A percentile compares a stretch with the other conserved stretches of the same genome.
These are phyloP conservation scores for Sarcophilus harrisii DNA, from an alignment of 2,797 vertebrate genomes.

Conservation along the genomic window DNA sequence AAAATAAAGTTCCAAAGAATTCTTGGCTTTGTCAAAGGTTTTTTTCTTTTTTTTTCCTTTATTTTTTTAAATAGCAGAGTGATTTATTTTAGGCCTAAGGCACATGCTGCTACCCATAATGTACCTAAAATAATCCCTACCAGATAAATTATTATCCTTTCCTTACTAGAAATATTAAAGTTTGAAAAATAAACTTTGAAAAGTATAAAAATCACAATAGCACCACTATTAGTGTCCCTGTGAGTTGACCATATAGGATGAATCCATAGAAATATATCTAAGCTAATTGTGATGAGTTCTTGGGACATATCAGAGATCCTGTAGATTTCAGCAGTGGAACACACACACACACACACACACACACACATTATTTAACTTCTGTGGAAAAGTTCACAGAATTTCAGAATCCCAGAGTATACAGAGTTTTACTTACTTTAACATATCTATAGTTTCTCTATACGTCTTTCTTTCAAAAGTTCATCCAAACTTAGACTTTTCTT, in stretches of 20 bases:
- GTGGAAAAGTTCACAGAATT: background rate
- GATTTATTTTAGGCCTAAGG: background rate
- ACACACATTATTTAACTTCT: background rate
- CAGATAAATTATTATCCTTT: background rate
- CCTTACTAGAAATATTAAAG: background rate
- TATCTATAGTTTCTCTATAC: too few relatives aligned
- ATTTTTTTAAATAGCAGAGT: background rate
- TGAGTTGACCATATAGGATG: background rate
- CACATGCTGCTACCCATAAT: background rate
- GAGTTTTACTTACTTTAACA: too few relatives aligned
- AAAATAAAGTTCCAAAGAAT: too few relatives aligned
- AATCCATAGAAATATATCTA: constrained; percentile 1
- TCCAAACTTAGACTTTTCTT: too few relatives aligned
- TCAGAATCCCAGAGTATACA: too few relatives aligned
- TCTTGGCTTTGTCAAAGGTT: too few relatives aligned
- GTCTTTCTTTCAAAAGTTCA: too few relatives aligned
- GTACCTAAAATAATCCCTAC: background rate
- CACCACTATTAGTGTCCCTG: background rate
- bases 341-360: background rate
- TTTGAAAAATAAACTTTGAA: constrained; percentile 39
- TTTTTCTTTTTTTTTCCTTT: too few relatives aligned
- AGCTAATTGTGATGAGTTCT: background rate
- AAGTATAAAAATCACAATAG: background rate
- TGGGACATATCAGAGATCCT: background rate
- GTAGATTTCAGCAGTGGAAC: background rate